Conservation (phyloP, 1,140 invertebrate genomes). For the Camponotus floridanus region DNA sequence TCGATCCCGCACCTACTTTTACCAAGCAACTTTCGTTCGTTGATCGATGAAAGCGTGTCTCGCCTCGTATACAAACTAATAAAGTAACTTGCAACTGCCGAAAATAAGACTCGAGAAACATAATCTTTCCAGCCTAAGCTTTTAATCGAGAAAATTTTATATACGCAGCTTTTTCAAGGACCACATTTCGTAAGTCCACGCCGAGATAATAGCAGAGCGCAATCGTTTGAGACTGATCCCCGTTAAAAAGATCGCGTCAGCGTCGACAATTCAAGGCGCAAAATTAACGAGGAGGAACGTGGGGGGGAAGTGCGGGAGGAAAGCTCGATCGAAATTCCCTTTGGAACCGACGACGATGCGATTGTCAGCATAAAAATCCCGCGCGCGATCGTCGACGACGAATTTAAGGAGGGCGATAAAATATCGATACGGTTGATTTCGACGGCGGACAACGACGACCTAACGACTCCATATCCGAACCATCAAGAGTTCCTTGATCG, state of each 20-base stretch:
- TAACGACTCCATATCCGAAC: constrained; percentile 83
- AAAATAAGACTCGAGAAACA: constrained; percentile 82
- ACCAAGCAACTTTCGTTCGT: not conserved
- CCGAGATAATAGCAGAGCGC: constrained; percentile 37
- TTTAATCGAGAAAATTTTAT: constrained; percentile 51
- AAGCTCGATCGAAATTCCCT: not conserved
- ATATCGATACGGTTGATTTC: constrained; percentile 24
- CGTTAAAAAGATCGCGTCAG: constrained; percentile 38
- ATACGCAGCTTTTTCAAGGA: constrained; percentile 47
- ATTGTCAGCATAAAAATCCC: constrained; percentile 6
- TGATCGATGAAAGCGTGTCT: not conserved
- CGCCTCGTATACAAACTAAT: not conserved
- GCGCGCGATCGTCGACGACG: constrained; percentile 62
- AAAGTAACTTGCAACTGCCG: constrained; percentile 63
- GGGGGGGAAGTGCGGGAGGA: not conserved
- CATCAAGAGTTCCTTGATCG: constrained; percentile 84
- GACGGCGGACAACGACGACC: constrained; percentile 59
- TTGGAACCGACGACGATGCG: not conserved
- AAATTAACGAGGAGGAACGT: not conserved
- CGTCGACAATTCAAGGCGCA: constrained; percentile 46
- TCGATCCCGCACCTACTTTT: not conserved
- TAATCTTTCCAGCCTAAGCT: constrained; percentile 72
- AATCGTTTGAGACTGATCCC: constrained; percentile 68
- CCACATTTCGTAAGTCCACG: not conserved
- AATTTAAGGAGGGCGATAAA: not conserved